Conservation (phyloP, 2,888 invertebrate species). For the Caenorhabditis sp. region DNA sequence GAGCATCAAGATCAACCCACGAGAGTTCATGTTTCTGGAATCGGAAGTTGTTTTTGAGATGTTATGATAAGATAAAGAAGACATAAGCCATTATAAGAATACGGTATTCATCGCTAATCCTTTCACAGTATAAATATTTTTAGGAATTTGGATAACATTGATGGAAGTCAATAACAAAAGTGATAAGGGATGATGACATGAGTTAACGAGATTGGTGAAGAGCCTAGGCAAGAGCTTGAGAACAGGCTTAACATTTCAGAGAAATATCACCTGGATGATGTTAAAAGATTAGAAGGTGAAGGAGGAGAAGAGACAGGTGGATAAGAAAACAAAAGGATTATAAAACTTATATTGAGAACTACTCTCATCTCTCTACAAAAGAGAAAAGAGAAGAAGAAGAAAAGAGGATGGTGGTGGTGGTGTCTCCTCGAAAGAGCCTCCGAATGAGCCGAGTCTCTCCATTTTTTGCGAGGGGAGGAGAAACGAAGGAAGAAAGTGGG, state of each 20-base stretch:
- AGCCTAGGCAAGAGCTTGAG: too few relatives aligned
- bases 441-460: slow-evolving; percentile 36
- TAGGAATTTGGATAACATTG: too few relatives aligned
- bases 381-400: slow-evolving; percentile 7
- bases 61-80: background rate
- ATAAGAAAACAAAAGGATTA: slow-evolving; percentile 34
- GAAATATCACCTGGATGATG: slow-evolving; percentile 38
- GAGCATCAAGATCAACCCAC: slow-evolving; percentile 62
- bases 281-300: background rate
- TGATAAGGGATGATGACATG: slow-evolving; percentile 7
- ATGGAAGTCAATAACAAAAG: background rate
- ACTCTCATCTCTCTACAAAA: slow-evolving; percentile 35
- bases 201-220: slow-evolving; percentile 21
- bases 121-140: too few relatives aligned
- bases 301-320: slow-evolving; percentile 28
- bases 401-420: slow-evolving; percentile 18
- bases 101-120: background rate
- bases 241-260: slow-evolving; percentile 9
- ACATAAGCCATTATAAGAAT: background rate
- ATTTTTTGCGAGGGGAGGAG: slow-evolving; percentile 27
- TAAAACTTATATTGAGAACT: slow-evolving; percentile 17
- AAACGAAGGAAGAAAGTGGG: slow-evolving; percentile 35
- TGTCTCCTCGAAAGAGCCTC: slow-evolving; percentile 18
- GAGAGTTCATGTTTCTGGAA: slow-evolving; percentile 59
- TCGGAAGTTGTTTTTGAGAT: background rate